Percentiles rank a stretch among this genome's conserved stretches.
Conservation (phyloP, 2,797 vertebrate species). For the Hapalemur alaotrensis region DNA sequence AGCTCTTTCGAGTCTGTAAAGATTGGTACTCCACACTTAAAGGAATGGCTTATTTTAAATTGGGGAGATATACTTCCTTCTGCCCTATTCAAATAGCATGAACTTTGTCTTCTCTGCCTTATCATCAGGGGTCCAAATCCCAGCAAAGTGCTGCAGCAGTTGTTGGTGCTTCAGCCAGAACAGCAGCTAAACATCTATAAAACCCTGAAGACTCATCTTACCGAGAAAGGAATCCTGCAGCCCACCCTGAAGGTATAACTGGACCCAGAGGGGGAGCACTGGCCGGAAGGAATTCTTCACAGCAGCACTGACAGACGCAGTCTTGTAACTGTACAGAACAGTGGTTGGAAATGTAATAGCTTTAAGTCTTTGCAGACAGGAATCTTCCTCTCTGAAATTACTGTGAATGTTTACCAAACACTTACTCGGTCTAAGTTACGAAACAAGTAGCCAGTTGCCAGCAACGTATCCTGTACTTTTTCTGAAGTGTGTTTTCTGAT, state of each 20-base stretch:
- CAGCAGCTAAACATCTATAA: conserved; percentile 95
- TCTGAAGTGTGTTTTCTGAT: conserved; percentile 63
- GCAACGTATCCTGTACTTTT: conserved; percentile 55
- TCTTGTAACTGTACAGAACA: conserved; percentile 25
- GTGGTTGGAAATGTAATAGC: conserved; percentile 45
- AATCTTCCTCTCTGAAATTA: conserved; percentile 75
- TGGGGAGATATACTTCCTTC: background rate
- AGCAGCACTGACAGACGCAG: conserved; percentile 55
- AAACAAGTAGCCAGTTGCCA: conserved; percentile 54
- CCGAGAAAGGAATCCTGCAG: conserved; percentile 91
- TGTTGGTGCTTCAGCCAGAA: conserved; percentile 94
- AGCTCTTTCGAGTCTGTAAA: background rate
- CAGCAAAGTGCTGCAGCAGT: conserved; percentile 95
- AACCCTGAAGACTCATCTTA: conserved; percentile 91
- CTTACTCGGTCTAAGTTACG: conserved; percentile 58
- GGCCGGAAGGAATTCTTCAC: conserved; percentile 22
- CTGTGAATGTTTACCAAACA: conserved; percentile 76
- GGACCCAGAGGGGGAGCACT: background rate
- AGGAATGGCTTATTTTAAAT: background rate
- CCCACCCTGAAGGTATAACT: conserved; percentile 82
- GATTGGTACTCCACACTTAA: background rate
- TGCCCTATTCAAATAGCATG: background rate
- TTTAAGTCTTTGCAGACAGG: conserved; percentile 57
- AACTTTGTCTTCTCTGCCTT: conserved; percentile 43
- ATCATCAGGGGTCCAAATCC: conserved; percentile 94